Base-by-base conservation (phyloP, 2,888 invertebrate genomes). In the Coremacera marginata region DNA sequence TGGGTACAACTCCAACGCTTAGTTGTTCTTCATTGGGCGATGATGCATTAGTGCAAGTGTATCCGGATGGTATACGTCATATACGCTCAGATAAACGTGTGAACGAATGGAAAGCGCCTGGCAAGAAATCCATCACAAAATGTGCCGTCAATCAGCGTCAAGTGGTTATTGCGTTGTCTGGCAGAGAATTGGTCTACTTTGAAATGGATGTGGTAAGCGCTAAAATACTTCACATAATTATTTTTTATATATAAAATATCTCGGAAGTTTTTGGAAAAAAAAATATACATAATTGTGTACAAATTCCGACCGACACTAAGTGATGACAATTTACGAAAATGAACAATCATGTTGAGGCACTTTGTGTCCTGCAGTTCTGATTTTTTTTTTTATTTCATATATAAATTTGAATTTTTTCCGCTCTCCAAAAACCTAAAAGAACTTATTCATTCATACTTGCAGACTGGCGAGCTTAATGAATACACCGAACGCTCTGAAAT, bases 31-130 rank as follows among this genome's bases (percentile, higher is more conserved):
- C 98, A 51, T 92, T 99, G 37, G 99, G 99, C 75, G 98, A 97
- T 86, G 99, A 99, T 90, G 98, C 99, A 0, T 91, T 99, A 31
- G 98, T 99, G 1, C 99, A 99, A 92, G 98, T 99, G 16, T 99
- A 99, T 90, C 98, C 99, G 0, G 98, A 98, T 88, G 99, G 99
- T 74, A 99, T 99, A 86, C 93, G 99, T 80, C 99, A 99, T 88
- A 99, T 99, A 86, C 93, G 98, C 77, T 95, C 98, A 0, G 99
- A 99, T 89, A 98, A 98, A 88, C 94, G 99, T 89, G 98, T 99
- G 3, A 99, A 99, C 85, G 99, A 99, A 89, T 99, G 99, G 99
- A 98, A 98, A 88, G 97, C 98, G 0, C 98, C 98, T 0, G 98
- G 98, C 27, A 98, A 98, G 89, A 97, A 98, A 85, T 95, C 95